Conservation (phyloP, 2,888 invertebrate genomes). For the Dryadula phaetusa region DNA sequence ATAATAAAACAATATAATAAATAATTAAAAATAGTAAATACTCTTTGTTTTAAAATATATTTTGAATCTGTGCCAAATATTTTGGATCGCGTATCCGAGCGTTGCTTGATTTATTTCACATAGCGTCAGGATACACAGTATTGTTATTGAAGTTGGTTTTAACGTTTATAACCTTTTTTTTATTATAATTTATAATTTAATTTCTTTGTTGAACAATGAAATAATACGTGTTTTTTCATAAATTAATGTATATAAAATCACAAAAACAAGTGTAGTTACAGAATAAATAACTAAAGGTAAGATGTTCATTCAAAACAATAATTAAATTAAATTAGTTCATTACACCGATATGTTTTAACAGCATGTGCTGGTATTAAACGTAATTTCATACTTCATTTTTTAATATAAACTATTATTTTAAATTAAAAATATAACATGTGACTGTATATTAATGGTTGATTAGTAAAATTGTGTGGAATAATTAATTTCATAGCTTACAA, state of each 20-base stretch:
- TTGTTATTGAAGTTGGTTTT: conserved; percentile 70
- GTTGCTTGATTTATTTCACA: conserved; percentile 43
- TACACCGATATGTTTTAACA: conserved; percentile 64
- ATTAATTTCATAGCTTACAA: conserved; percentile 27
- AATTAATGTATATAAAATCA: conserved; percentile 54
- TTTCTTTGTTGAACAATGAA: conserved; percentile 63
- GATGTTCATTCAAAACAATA: conserved; percentile 70
- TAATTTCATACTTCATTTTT: conserved; percentile 72
- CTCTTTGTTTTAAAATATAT: neutral
- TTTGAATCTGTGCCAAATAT: conserved; percentile 20
- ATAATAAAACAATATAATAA: neutral
- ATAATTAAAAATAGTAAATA: neutral
- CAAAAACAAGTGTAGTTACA: conserved; percentile 46
- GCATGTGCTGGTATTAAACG: conserved; percentile 77
- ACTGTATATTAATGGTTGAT: neutral
- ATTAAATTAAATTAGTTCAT: conserved; percentile 69
- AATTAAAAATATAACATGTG: neutral
- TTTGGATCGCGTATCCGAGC: conserved; percentile 35
- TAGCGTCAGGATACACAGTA: conserved; percentile 55
- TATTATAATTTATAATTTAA: conserved; percentile 71
- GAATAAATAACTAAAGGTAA: conserved; percentile 59
- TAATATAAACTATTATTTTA: conserved; percentile 71
- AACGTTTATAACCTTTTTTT: conserved; percentile 72
- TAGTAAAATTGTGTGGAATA: conserved; percentile 19
- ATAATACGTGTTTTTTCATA: conserved; percentile 50